A percentile compares a stretch with the other conserved stretches of the same genome.
Conservation (phyloP, 2,888 invertebrate species). For the Colletes collaris region DNA sequence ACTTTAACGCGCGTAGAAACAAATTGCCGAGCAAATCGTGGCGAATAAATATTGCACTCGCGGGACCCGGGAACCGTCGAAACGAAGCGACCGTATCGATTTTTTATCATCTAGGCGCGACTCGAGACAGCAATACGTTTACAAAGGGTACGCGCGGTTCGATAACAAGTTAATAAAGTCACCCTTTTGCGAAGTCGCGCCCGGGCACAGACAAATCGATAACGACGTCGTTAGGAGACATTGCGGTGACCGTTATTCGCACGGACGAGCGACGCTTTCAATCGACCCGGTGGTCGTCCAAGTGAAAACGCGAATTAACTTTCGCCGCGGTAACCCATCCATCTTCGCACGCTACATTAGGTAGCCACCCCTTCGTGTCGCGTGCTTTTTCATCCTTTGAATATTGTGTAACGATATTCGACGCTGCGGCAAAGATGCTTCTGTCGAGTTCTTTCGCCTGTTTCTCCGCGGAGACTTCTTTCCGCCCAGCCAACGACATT, state of each 20-base stretch:
- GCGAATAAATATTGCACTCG: conserved; percentile 1
- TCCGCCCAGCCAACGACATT: no score
- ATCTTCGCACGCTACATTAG: conserved; percentile 81
- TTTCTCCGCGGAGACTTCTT: no score
- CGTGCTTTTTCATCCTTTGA: conserved; percentile 73
- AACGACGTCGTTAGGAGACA: conserved; percentile 74
- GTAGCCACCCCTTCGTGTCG: conserved; percentile 69
- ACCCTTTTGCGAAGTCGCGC: conserved; percentile 48
- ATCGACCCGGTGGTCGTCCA: conserved; percentile 68
- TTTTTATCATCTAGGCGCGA: not conserved
- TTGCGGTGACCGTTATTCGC: conserved; percentile 71
- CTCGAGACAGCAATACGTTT: not conserved
- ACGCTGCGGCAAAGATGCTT: conserved; percentile 71
- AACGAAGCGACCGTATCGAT: not conserved
- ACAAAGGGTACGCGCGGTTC: not conserved
- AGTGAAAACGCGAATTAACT: conserved; percentile 79
- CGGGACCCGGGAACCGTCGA: not conserved
- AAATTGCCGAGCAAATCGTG: no score
- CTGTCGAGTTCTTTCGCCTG: conserved; percentile 8
- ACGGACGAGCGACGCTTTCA: conserved; percentile 69
- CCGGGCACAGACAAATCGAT: conserved; percentile 65
- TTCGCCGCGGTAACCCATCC: conserved; percentile 75
- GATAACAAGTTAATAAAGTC: conserved; percentile 56
- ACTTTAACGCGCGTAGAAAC: no score
- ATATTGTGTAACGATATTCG: conserved; percentile 79